A percentile compares a stretch with the other conserved stretches of the same genome.
Evolutionary conservation across 2,888 invertebrate genomes (phyloP).

Genomic region (Pilophorus perplexus): DNA sequence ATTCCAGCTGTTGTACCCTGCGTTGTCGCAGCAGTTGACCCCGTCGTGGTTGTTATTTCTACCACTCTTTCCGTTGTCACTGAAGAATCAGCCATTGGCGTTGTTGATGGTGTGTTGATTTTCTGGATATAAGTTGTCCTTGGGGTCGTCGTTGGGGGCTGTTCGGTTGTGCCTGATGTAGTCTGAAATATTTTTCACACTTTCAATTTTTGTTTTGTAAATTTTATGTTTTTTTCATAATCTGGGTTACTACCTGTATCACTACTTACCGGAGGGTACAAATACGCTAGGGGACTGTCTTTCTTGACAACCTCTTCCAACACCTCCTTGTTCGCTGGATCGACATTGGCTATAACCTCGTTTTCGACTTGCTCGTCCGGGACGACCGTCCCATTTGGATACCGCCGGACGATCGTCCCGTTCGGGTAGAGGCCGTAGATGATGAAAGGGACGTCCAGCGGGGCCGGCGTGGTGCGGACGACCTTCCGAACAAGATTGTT

Average conservation of each 20-base stretch:
- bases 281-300: constrained; percentile 46
- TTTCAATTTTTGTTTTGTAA: too few species aligned
- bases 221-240: too few species aligned
- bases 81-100: constrained; percentile 18
- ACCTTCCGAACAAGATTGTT: constrained; percentile 75
- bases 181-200: neutral
- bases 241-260: too few species aligned
- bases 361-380: constrained; percentile 56
- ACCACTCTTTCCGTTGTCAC: constrained; percentile 5
- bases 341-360: constrained; percentile 47
- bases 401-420: constrained; percentile 75
- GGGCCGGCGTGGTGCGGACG: constrained; percentile 64
- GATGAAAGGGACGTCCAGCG: constrained; percentile 68
- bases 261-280: constrained; percentile 46
- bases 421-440: constrained; percentile 74
- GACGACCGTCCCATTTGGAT: constrained; percentile 75
- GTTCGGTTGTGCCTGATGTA: neutral
- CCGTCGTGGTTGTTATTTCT: constrained; percentile 26
- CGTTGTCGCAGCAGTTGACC: constrained; percentile 53
- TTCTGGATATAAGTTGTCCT: constrained; percentile 24
- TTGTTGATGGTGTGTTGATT: constrained; percentile 1
- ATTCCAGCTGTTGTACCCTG: constrained; percentile 49
- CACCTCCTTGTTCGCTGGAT: constrained; percentile 43
- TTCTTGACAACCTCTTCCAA: constrained; percentile 47
- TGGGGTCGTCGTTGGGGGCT: constrained; percentile 29